Conservation (phyloP, 2,888 invertebrate genomes). For the Carterocephalus palaemon region DNA sequence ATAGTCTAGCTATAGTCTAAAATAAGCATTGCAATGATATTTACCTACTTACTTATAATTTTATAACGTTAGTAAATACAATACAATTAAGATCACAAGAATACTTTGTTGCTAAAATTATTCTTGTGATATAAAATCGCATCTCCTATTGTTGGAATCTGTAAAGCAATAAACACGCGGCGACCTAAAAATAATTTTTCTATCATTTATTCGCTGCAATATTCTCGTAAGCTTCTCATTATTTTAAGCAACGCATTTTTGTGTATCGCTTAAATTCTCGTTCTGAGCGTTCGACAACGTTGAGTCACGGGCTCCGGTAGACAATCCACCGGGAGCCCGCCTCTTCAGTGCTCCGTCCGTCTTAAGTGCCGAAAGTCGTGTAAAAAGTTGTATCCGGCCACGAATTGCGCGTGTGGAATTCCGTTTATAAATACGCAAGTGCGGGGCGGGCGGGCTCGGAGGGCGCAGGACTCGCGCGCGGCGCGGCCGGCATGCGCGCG, state of each 20-base stretch:
- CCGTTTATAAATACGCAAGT: constrained; percentile 72
- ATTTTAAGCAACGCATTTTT: constrained; percentile 54
- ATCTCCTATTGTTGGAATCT: constrained; percentile 42
- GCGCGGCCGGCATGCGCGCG: constrained; percentile 47
- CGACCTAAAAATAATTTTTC: constrained; percentile 51
- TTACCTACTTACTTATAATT: no score
- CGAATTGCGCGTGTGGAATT: constrained; percentile 70
- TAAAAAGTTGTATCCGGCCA: constrained; percentile 77
- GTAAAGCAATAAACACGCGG: constrained; percentile 46
- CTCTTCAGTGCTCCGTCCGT: constrained; percentile 73
- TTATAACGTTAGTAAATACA: no score
- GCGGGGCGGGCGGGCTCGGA: constrained; percentile 36
- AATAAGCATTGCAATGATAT: no score
- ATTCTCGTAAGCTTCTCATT: constrained; percentile 48
- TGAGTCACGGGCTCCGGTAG: constrained; percentile 66
- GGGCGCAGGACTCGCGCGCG: constrained; percentile 24
- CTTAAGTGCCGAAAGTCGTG: constrained; percentile 78
- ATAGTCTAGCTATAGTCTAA: no score
- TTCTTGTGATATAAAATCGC: no score
- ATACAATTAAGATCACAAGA: no score
- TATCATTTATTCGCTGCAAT: constrained; percentile 48
- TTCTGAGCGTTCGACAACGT: constrained; percentile 41
- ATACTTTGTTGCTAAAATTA: no score
- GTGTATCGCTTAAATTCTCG: constrained; percentile 45
- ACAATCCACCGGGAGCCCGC: constrained; percentile 55